Evolutionary conservation across 2,888 invertebrate species (phyloP).

Genomic region (Caenorhabditis zanzibari): DNA sequence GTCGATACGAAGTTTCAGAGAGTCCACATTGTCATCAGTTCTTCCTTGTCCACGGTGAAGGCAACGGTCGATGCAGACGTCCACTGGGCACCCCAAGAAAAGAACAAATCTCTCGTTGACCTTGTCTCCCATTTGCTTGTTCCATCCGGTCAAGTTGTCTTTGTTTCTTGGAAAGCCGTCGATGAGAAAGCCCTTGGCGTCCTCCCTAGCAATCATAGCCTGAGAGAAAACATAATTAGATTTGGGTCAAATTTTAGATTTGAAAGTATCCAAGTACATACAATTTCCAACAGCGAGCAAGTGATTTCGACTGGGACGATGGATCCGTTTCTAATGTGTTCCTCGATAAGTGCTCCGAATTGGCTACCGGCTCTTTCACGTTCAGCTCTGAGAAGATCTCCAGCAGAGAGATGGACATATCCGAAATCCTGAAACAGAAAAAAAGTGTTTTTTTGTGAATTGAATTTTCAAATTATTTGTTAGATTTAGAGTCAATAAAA

Average conservation of each 20-base stretch:
- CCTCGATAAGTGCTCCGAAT: conserved; percentile 91
- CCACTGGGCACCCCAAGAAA: conserved; percentile 93
- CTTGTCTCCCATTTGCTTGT: conserved; percentile 90
- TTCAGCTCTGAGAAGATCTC: conserved; percentile 95
- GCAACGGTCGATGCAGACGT: conserved; percentile 91
- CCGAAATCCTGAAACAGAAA: conserved; percentile 84
- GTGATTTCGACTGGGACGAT: conserved; percentile 99
- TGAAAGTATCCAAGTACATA: conserved; percentile 9
- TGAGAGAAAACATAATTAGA: not conserved
- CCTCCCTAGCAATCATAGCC: conserved; percentile 79
- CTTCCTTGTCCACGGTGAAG: conserved; percentile 85
- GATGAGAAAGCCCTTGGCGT: conserved; percentile 89
- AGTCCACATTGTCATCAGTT: conserved; percentile 94
- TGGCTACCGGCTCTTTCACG: conserved; percentile 87
- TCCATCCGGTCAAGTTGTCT: conserved; percentile 97
- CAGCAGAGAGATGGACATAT: conserved; percentile 86
- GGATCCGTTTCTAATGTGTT: conserved; percentile 93
- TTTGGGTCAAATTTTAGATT: not conserved
- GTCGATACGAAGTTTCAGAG: conserved; percentile 88
- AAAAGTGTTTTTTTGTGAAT: no score
- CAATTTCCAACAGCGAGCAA: conserved; percentile 93
- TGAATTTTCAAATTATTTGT: no score
- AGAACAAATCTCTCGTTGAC: conserved; percentile 90
- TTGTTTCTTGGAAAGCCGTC: conserved; percentile 99
- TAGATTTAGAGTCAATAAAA: not conserved